Evolutionary conservation across 2,888 invertebrate species (phyloP).

Genomic region (Chrysopilus asiliformis): DNA sequence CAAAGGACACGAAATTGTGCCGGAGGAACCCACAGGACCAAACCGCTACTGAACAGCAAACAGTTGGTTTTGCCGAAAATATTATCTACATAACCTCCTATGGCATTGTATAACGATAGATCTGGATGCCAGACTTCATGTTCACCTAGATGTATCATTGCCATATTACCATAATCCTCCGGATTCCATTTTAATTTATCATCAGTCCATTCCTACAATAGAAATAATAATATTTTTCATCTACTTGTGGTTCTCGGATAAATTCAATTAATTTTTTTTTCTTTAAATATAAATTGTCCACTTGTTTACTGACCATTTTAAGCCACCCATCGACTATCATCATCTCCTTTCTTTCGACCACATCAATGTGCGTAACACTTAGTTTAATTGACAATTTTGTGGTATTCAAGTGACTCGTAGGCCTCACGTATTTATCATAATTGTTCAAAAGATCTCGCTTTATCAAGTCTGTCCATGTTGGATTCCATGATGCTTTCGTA

Average conservation of each 20-base stretch:
- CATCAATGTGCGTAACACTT: constrained; percentile 43
- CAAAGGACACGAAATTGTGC: constrained; percentile 52
- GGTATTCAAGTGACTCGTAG: constrained; percentile 22
- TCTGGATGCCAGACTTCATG: constrained; percentile 72
- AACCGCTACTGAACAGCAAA: constrained; percentile 36
- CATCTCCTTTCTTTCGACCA: constrained; percentile 49
- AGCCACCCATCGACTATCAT: constrained; percentile 48
- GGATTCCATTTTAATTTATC: constrained; percentile 60
- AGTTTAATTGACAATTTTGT: constrained; percentile 37
- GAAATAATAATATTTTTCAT: constrained; percentile 16
- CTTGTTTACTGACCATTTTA: constrained; percentile 41
- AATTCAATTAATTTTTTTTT: background rate
- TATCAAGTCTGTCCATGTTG: constrained; percentile 41
- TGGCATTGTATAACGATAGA: constrained; percentile 56
- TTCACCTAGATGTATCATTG: constrained; percentile 45
- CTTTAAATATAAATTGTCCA: background rate
- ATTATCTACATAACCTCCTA: constrained; percentile 44
- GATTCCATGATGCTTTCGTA: too few relatives aligned
- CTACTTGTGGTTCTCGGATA: background rate
- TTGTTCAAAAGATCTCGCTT: constrained; percentile 43
- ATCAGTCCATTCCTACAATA: constrained; percentile 57
- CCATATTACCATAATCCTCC: constrained; percentile 49
- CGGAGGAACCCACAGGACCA: constrained; percentile 52
- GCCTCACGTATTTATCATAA: constrained; percentile 31
- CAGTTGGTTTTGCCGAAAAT: constrained; percentile 46